Percentiles rank a stretch among this genome's conserved stretches.
These are phyloP conservation scores for Neoniphon sammara DNA, from an alignment of 2,797 vertebrate genomes.

Conservation along the genomic window DNA sequence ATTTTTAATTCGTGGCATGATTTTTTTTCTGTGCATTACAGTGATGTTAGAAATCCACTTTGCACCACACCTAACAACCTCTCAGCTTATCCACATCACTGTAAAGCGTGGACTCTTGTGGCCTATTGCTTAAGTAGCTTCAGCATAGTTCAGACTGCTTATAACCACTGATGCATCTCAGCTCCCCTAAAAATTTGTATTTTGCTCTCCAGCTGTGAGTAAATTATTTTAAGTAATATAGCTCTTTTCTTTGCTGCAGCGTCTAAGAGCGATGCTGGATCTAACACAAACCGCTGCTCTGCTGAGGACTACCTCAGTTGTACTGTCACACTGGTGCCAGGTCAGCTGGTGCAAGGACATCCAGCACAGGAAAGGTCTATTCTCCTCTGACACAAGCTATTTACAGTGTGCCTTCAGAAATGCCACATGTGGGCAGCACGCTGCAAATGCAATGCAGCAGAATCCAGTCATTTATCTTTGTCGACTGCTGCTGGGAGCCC, in stretches of 20 bases:
- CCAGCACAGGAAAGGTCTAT: background rate
- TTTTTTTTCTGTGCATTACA: no score
- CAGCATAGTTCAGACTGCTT: background rate
- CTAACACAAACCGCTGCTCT: background rate
- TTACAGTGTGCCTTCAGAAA: slow-evolving; percentile 46
- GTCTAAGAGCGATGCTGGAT: background rate
- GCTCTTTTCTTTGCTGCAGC: background rate
- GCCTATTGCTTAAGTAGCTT: background rate
- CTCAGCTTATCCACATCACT: no score
- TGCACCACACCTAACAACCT: no score
- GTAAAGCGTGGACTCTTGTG: no score
- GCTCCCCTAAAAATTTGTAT: background rate
- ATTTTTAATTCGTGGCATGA: no score
- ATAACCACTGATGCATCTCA: background rate
- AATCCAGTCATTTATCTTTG: slow-evolving; percentile 6
- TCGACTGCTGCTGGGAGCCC: background rate
- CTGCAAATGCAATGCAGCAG: slow-evolving; percentile 7
- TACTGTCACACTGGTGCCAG: background rate
- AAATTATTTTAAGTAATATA: background rate
- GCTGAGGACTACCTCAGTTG: background rate
- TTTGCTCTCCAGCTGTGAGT: background rate
- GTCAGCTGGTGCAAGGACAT: slow-evolving; percentile 18
- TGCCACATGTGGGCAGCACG: slow-evolving; percentile 21
- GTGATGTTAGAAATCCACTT: no score
- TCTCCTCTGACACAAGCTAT: slow-evolving; percentile 40